Evolutionary conservation across 2,888 invertebrate genomes (phyloP).

Genomic region (Cloeon dipterum): DNA sequence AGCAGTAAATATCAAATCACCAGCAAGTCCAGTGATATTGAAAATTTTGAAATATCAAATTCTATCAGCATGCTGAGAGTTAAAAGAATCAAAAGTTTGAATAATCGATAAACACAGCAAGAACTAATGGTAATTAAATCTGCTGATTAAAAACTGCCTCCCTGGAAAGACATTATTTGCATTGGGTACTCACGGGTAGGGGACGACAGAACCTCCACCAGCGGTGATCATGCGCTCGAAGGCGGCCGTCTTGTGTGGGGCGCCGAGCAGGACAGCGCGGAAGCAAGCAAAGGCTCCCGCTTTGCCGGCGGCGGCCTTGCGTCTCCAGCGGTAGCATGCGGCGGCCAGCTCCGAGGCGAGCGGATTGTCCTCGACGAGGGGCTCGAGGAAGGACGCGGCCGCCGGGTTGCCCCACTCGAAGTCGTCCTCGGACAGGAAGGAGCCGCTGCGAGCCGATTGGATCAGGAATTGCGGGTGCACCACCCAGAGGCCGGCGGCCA

Average conservation of each 20-base stretch:
- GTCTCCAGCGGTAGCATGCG: neutral
- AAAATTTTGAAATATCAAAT: no score
- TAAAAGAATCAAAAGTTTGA: no score
- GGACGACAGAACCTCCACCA: neutral
- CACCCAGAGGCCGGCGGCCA: slow-evolving; percentile 79
- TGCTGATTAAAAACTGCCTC: no score
- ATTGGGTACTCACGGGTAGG: neutral
- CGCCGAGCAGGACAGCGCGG: neutral
- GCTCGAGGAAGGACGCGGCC: neutral
- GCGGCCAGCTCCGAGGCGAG: neutral
- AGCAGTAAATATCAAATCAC: no score
- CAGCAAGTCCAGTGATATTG: no score
- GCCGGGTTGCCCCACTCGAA: neutral
- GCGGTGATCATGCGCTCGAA: neutral
- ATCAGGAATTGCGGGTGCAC: slow-evolving; percentile 57
- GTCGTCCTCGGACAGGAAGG: slow-evolving; percentile 26
- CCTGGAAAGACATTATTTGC: neutral
- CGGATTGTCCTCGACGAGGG: neutral
- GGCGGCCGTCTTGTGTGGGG: neutral
- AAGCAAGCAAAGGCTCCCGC: neutral
- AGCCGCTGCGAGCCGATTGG: slow-evolving; percentile 31
- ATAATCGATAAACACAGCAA: no score
- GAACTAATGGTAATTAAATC: no score
- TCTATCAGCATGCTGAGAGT: no score
- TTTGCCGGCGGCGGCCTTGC: neutral